A percentile compares a stretch with the other conserved stretches of the same genome.
Evolutionary conservation across 2,797 vertebrate genomes (phyloP).

Genomic region (Furcifer pardalis): DNA sequence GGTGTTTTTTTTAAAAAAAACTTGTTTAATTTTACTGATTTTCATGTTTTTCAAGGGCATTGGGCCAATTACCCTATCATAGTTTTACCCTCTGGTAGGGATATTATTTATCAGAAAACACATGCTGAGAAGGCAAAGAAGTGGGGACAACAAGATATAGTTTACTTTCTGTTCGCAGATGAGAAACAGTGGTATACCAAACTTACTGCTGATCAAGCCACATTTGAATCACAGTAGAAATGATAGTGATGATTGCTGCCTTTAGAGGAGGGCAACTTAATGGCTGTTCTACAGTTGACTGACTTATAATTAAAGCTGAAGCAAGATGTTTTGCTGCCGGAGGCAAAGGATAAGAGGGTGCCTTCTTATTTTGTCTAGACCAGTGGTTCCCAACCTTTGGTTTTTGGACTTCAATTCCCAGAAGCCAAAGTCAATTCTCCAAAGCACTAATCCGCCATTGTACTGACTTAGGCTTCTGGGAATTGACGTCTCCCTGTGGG

Average conservation of each 20-base stretch:
- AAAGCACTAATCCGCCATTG: no score
- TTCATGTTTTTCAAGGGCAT: neutral
- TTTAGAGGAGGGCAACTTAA: no score
- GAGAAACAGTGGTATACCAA: neutral
- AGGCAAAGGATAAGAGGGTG: no score
- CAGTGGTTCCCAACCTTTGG: neutral
- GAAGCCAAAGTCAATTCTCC: no score
- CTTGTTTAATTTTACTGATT: neutral
- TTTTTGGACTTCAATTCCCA: no score
- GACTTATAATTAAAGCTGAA: no score
- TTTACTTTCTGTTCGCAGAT: neutral
- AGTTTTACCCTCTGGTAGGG: neutral
- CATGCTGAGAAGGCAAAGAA: neutral
- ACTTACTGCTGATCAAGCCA: neutral
- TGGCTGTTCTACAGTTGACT: no score
- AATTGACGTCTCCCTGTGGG: no score
- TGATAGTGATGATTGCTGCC: no score
- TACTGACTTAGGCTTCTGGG: no score
- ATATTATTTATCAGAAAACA: no score
- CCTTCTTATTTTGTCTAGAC: neutral
- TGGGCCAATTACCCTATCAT: neutral
- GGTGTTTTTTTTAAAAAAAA: neutral
- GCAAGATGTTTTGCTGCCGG: no score
- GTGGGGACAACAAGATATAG: neutral
- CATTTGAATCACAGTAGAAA: neutral